phyloP scores from a whole-genome alignment of 2,113 vertebrate species.

The Psophia crepitans region DNA sequence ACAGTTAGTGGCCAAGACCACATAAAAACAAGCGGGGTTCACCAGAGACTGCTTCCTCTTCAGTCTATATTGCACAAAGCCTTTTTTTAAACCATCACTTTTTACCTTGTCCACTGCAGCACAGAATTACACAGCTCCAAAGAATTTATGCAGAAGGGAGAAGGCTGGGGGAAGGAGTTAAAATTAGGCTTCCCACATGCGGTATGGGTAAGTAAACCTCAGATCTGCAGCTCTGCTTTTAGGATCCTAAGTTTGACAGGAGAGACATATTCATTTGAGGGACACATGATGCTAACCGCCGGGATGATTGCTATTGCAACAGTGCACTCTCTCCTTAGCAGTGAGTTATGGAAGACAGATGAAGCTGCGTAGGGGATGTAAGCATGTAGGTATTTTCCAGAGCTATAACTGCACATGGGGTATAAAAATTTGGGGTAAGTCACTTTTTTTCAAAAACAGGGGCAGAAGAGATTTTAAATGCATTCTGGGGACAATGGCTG shows the following conservation, averaged over 20 bases:
- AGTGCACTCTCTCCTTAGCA: background rate
- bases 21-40: background rate
- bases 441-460: background rate
- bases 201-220: background rate
- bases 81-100: background rate
- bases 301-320: fast-evolving
- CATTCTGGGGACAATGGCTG: background rate
- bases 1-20: background rate
- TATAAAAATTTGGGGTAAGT: background rate
- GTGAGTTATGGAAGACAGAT: background rate
- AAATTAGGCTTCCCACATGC: conserved; percentile 11
- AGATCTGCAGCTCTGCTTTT: background rate
- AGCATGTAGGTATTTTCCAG: background rate
- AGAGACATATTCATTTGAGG: background rate
- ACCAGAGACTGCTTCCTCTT: background rate
- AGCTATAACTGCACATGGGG: background rate
- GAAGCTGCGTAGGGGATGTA: background rate
- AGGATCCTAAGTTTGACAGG: background rate
- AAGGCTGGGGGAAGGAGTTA: background rate
- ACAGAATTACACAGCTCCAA: background rate
- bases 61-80: background rate
- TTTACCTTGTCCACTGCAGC: background rate
- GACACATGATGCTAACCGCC: fast-evolving
- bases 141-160: background rate
- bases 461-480: background rate